These are phyloP conservation scores for Notothenia rossii DNA, from an alignment of 2,113 vertebrate species.

Conservation along the genomic window DNA sequence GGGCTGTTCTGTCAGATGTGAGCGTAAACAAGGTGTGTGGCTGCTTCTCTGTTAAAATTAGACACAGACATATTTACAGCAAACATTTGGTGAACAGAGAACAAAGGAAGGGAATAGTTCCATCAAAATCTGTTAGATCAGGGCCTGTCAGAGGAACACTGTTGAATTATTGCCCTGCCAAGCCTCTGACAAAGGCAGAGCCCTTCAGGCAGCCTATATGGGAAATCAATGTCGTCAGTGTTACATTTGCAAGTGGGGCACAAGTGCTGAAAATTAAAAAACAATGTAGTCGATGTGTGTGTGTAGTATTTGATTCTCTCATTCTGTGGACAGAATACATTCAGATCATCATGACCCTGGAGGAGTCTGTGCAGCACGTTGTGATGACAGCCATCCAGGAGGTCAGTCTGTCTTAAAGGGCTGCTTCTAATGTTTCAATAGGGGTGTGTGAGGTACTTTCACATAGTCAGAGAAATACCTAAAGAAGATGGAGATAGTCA, in stretches of 20 bases:
- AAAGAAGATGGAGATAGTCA: too few relatives aligned
- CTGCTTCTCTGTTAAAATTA: neutral
- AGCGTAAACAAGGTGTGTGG: conserved; percentile 92
- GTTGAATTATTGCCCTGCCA: conserved; percentile 25
- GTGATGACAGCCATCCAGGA: conserved; percentile 99
- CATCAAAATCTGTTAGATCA: neutral
- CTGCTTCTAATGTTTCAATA: too few relatives aligned
- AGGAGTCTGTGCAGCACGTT: conserved; percentile 97
- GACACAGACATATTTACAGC: neutral
- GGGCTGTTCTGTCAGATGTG: conserved; percentile 97
- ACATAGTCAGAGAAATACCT: too few relatives aligned
- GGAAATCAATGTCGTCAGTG: neutral
- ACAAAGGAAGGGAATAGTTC: neutral
- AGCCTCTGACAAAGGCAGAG: conserved; percentile 19
- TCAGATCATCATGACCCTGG: conserved; percentile 97
- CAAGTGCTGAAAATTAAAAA: neutral
- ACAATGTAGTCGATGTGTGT: neutral
- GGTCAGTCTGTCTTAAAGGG: conserved; percentile 77
- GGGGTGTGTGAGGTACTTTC: too few relatives aligned
- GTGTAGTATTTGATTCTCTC: conserved; percentile 18
- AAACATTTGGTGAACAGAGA: neutral
- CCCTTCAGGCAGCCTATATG: neutral
- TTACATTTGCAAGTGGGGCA: conserved; percentile 17
- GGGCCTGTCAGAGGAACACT: neutral
- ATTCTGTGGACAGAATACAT: conserved; percentile 88